phyloP scores from a whole-genome alignment of 2,888 invertebrate species.

The Nasonovia ribisnigri region DNA sequence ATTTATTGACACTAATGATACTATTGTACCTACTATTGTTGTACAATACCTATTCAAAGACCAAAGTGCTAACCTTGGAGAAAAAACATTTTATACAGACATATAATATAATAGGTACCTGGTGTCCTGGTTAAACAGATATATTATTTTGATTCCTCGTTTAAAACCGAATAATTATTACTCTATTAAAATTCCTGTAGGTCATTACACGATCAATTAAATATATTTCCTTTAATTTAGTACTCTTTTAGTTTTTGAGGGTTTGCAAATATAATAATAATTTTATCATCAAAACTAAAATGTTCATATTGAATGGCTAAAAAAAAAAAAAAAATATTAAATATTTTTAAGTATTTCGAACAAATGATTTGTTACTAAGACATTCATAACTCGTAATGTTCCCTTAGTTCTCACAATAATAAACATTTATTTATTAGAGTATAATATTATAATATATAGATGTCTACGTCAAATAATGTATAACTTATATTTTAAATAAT shows the following conservation, averaged over 20 bases:
- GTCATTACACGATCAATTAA: background rate
- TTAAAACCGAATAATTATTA: background rate
- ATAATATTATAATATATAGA: background rate
- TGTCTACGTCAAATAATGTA: background rate
- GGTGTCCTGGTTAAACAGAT: background rate
- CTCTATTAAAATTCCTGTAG: background rate
- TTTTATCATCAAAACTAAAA: background rate
- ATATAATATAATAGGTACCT: background rate
- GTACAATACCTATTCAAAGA: background rate
- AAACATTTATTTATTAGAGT: background rate
- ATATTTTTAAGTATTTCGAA: background rate
- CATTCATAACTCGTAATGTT: background rate
- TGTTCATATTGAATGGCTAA: no score
- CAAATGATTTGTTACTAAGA: background rate
- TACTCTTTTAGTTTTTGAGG: background rate
- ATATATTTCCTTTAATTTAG: background rate
- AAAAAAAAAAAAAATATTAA: background rate
- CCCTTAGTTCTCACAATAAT: background rate
- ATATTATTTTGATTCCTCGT: background rate
- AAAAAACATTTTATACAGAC: background rate
- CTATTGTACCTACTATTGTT: slow-evolving; percentile 10
- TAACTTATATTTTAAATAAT: background rate
- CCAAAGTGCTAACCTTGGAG: background rate
- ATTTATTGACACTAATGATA: background rate
- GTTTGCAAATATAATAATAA: background rate